Base-by-base conservation (phyloP, 2,113 vertebrate species). In the Ploceus nigricollis region DNA sequence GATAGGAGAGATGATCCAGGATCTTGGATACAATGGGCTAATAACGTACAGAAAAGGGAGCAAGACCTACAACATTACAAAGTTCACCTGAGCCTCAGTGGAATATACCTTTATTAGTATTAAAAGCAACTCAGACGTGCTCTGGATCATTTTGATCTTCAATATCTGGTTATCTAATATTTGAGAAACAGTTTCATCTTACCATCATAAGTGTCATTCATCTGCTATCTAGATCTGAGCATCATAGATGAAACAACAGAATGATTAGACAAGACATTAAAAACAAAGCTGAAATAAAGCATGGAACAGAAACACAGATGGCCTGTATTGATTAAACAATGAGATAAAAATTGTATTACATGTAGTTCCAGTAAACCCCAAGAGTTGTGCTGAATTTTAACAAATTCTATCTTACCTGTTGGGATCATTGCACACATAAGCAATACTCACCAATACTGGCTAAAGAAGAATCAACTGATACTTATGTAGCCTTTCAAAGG, bases 191-290 rank as follows among this genome's bases (percentile, higher is more conserved):
- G 50, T 83, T 73, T 89, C 61, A n/a, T 85, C 84, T 94, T 93
- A 76, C n/a, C 40, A 76, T 86, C 54, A 48, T 51, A 82, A 89
- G 9, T 66, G 84, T 86, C 35, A 57, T 91, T 82, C 70, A 76
- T 91, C 79, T 92, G 23, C 73, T 94, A 3, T 81, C 57, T 78
- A 78, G 39, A 90, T 90, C 88, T 88, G 50, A 93, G 78, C 3
- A 5, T 71, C 56, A 37, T 30, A 92, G 91, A 96, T 83, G 25
- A 95, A 97, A 94, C 44, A 89, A 50, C 30, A 66, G 70, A 85
- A 96, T 95, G 57, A 97, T 96, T 92, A 95, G 95, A 82, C 39
- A 89, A 87, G 92, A 92, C 85, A 83, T 79, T 91, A 83, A 89
- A 95, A 92, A 23, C 80, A 93, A 91, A 93, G 83, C 53, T 79